phyloP scores from a whole-genome alignment of 1,140 invertebrate genomes.

The Rhyzopertha dominica region DNA sequence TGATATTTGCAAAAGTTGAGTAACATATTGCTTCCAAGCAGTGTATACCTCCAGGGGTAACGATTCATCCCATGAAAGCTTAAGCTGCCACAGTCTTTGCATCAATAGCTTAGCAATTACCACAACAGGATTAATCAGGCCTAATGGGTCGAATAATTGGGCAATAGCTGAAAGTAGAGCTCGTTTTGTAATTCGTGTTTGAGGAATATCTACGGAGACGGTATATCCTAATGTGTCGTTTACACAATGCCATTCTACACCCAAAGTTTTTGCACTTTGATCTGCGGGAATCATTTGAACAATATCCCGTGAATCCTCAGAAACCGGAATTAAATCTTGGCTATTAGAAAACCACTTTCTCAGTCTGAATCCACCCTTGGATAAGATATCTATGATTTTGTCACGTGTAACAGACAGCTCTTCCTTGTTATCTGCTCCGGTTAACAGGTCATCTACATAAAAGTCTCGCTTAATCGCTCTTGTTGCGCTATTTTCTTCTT shows the following conservation, averaged over 20 bases:
- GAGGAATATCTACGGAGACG: conserved; percentile 1
- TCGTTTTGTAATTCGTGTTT: background rate
- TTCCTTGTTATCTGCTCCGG: conserved; percentile 15
- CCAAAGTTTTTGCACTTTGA: conserved; percentile 28
- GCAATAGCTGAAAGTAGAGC: conserved; percentile 3
- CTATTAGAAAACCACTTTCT: conserved; percentile 34
- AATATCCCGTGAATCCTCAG: conserved; percentile 13
- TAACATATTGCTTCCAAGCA: conserved; percentile 34
- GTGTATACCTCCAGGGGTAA: conserved; percentile 33
- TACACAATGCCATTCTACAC: conserved; percentile 14
- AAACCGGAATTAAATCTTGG: conserved; percentile 4
- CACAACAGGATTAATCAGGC: conserved; percentile 40
- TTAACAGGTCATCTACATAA: conserved; percentile 47
- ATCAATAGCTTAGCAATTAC: conserved; percentile 45
- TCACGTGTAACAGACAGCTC: conserved; percentile 14
- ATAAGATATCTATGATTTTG: conserved; percentile 24
- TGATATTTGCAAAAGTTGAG: conserved; percentile 26
- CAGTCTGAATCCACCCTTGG: conserved; percentile 22
- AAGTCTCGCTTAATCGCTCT: conserved; percentile 36
- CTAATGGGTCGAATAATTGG: conserved; percentile 39
- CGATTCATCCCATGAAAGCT: conserved; percentile 7
- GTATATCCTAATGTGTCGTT: conserved; percentile 4
- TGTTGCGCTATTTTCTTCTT: conserved; percentile 14
- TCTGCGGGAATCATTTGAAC: conserved; percentile 19
- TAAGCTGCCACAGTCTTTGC: conserved; percentile 41